phyloP scores from a whole-genome alignment of 2,113 vertebrate species.

The Lucifuga dentata region DNA sequence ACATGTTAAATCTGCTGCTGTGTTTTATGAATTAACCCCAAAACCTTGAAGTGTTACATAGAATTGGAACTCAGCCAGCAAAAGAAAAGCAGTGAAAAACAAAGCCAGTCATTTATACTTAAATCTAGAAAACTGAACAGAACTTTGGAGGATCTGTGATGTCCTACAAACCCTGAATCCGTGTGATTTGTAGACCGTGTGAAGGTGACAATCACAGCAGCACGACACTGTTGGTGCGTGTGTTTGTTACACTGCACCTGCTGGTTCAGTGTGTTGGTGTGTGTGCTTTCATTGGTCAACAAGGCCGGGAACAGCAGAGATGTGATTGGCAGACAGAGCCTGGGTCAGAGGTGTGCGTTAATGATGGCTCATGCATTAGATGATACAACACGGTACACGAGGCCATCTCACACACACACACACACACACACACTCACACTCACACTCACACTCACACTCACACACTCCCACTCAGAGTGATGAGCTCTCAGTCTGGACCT shows the following conservation, averaged over 20 bases:
- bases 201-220: not conserved
- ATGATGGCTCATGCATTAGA: constrained; percentile 56
- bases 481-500: constrained; percentile 69
- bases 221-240: not conserved
- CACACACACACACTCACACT: constrained; percentile 15
- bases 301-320: constrained; percentile 1
- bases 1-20: no score
- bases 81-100: no score
- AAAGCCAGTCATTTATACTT: no score
- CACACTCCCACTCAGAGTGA: constrained; percentile 32
- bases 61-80: no score
- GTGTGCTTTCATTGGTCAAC: constrained; percentile 37
- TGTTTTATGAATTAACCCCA: no score
- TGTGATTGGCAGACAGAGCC: constrained; percentile 67
- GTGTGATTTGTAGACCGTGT: constrained; percentile 50
- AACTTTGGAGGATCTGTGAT: no score
- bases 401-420: constrained; percentile 25
- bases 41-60: no score
- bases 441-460: constrained; percentile 38
- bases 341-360: constrained; percentile 68
- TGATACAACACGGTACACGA: constrained; percentile 45
- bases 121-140: no score
- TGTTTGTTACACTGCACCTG: constrained; percentile 13
- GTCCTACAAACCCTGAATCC: constrained; percentile 44
- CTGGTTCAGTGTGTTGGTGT: not conserved